phyloP scores from a whole-genome alignment of 2,113 vertebrate species.

The Petroica traversi region DNA sequence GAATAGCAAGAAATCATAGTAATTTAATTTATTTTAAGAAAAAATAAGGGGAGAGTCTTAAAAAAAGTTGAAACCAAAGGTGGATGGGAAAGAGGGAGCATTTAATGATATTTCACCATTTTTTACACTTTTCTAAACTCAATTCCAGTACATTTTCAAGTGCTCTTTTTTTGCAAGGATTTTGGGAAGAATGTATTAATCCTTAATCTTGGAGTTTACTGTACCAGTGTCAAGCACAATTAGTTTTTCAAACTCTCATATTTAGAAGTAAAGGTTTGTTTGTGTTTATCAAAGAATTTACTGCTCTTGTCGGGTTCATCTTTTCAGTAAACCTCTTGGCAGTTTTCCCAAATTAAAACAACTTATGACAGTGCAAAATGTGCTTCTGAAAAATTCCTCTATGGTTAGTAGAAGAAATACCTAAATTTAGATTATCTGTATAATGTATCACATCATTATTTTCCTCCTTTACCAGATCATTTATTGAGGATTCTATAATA shows the following conservation, averaged over 20 bases:
- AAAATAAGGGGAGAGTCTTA: neutral
- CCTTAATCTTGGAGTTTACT: neutral
- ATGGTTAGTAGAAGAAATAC: neutral
- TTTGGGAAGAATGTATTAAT: neutral
- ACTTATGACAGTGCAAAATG: neutral
- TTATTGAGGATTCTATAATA: neutral
- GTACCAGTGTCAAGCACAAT: neutral
- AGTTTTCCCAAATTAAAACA: neutral
- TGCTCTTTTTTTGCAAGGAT: accelerated
- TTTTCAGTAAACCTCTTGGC: neutral
- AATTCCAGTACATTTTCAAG: neutral
- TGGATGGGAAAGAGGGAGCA: neutral
- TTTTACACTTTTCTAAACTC: neutral
- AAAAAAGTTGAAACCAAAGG: neutral
- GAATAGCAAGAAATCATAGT: neutral
- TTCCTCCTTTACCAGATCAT: neutral
- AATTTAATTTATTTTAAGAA: neutral
- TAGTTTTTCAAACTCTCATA: neutral
- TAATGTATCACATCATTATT: neutral
- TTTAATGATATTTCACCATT: neutral
- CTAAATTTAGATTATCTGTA: neutral
- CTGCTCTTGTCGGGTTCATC: neutral
- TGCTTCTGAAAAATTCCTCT: neutral
- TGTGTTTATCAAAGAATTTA: neutral
- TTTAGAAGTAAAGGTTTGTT: neutral